Evolutionary conservation across 2,113 vertebrate genomes (phyloP).

Genomic region (Eurypyga helias): DNA sequence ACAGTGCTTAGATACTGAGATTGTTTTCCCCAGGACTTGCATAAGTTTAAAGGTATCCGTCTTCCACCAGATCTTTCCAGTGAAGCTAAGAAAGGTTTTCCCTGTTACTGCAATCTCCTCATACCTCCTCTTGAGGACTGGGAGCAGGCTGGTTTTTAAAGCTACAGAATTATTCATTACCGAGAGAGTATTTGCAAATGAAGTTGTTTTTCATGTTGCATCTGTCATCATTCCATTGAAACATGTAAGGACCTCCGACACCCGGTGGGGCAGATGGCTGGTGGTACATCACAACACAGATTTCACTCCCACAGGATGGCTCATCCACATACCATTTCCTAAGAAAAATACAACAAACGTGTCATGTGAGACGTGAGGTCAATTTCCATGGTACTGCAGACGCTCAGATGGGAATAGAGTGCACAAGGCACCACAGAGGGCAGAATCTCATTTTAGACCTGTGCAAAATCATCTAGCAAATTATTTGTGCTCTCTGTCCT

Average conservation of each 20-base stretch:
- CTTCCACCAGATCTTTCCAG: neutral
- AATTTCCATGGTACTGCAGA: neutral
- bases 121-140: neutral
- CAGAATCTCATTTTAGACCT: neutral
- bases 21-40: neutral
- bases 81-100: neutral
- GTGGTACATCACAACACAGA: conserved; percentile 92
- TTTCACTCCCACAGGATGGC: conserved; percentile 90
- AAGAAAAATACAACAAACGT: neutral
- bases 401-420: neutral
- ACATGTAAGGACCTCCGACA: conserved; percentile 83
- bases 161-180: conserved; percentile 61
- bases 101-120: neutral
- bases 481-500: neutral
- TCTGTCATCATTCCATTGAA: conserved; percentile 92
- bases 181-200: conserved; percentile 93
- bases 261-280: conserved; percentile 81
- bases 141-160: neutral
- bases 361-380: neutral
- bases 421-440: neutral
- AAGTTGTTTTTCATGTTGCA: conserved; percentile 96
- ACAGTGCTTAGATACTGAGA: neutral
- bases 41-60: neutral
- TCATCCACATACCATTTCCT: conserved; percentile 96
- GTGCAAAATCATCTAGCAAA: neutral